Evolutionary conservation across 2,888 invertebrate species (phyloP).

Genomic region (Calliopum simillimum): DNA sequence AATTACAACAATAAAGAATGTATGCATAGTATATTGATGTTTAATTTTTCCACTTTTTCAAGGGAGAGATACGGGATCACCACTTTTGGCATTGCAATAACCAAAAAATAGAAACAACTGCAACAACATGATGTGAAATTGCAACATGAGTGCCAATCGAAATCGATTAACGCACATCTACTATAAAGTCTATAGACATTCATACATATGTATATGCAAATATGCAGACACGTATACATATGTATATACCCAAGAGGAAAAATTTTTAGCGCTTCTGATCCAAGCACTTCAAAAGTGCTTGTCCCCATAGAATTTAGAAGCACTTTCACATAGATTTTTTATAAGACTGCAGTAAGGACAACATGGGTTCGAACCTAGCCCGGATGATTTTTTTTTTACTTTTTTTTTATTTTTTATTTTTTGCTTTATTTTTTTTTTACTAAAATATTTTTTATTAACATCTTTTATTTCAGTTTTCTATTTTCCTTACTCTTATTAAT

Average conservation of each 20-base stretch:
- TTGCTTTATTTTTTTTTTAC: no score
- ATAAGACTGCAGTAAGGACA: conserved; percentile 10
- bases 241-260: not conserved
- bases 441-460: no score
- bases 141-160: conserved; percentile 14
- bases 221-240: not conserved
- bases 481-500: no score
- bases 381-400: no score
- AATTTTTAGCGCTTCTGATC: no score
- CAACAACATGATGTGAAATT: not conserved
- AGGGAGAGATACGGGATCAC: not conserved
- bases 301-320: no score
- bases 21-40: not conserved
- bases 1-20: not conserved
- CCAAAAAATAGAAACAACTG: no score
- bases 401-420: no score
- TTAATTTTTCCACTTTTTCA: not conserved
- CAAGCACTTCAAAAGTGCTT: no score
- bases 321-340: no score
- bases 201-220: not conserved
- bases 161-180: conserved; percentile 12
- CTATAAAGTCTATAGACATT: not conserved
- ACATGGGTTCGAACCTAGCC: no score
- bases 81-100: not conserved
- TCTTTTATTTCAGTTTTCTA: no score